Percentiles rank a stretch among this genome's conserved stretches.
phyloP scores from a whole-genome alignment of 2,113 vertebrate species.

The mouse (Mus musculus) region DNA sequence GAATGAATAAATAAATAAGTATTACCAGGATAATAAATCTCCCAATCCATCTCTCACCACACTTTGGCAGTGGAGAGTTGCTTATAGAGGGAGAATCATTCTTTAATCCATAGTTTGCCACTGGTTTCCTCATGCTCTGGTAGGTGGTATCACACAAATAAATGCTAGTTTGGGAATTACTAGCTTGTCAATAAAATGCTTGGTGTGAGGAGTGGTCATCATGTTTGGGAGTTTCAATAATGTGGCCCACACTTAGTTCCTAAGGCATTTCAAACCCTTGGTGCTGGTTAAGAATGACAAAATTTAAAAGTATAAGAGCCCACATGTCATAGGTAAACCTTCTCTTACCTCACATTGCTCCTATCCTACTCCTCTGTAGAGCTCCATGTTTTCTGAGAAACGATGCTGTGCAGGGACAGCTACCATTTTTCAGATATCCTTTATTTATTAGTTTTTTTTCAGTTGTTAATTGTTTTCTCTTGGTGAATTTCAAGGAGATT shows the following conservation, averaged over 20 bases:
- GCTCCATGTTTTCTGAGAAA: background rate
- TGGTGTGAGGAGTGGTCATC: background rate
- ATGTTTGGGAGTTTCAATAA: too few species aligned
- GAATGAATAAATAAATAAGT: background rate
- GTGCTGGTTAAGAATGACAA: too few species aligned
- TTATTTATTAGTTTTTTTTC: background rate
- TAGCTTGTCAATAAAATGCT: background rate
- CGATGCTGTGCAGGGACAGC: rapidly evolving
- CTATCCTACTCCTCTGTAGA: too few species aligned
- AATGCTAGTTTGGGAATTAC: background rate
- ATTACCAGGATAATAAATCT: background rate
- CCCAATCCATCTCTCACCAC: background rate
- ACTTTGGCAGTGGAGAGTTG: background rate
- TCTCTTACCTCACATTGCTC: background rate
- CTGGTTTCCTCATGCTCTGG: background rate
- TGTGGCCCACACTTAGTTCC: background rate
- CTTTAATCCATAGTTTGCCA: background rate
- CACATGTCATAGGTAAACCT: background rate
- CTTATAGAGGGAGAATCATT: background rate
- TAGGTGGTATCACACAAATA: background rate
- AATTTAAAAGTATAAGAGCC: too few species aligned
- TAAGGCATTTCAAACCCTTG: background rate
- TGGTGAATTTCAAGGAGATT: background rate
- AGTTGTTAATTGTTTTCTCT: background rate
- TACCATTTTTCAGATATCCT: rapidly evolving